Percentiles rank a stretch among this genome's conserved stretches.
phyloP scores from a whole-genome alignment of 2,113 vertebrate species.

The Xenopus borealis region DNA sequence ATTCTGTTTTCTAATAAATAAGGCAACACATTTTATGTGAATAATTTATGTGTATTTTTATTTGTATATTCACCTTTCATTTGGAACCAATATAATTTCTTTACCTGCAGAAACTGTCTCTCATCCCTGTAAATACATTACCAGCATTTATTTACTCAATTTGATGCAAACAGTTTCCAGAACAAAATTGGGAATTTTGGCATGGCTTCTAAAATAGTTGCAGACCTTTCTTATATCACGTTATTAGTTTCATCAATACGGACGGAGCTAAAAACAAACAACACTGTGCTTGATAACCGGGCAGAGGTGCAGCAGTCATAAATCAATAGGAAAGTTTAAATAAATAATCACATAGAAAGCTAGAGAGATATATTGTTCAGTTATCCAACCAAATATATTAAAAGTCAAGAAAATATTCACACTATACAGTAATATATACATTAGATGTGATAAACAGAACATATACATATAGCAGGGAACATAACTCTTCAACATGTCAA shows the following conservation, averaged over 20 bases:
- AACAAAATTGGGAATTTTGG: neutral
- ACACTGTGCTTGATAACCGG: neutral
- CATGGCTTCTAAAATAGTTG: neutral
- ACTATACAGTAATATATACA: slow-evolving; percentile 15
- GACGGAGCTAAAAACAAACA: slow-evolving; percentile 13
- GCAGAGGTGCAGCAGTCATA: neutral
- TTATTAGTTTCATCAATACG: neutral
- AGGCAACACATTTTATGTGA: too few relatives aligned
- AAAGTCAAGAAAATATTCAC: slow-evolving; percentile 19
- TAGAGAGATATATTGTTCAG: neutral
- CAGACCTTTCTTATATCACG: neutral
- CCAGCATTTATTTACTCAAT: neutral
- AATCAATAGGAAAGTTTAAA: slow-evolving; percentile 17
- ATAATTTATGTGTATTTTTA: too few relatives aligned
- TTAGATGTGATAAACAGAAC: slow-evolving; percentile 11
- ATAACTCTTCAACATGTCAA: too few relatives aligned
- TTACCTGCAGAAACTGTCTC: too few relatives aligned
- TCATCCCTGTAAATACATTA: neutral
- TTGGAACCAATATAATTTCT: too few relatives aligned
- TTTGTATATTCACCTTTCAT: too few relatives aligned
- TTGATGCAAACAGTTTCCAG: neutral
- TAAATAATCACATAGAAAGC: slow-evolving; percentile 26
- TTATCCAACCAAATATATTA: slow-evolving; percentile 11
- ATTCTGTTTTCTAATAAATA: too few relatives aligned
- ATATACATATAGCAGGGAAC: neutral